Conservation (phyloP, 2,797 vertebrate genomes). For the Gymnothorax javanicus region DNA sequence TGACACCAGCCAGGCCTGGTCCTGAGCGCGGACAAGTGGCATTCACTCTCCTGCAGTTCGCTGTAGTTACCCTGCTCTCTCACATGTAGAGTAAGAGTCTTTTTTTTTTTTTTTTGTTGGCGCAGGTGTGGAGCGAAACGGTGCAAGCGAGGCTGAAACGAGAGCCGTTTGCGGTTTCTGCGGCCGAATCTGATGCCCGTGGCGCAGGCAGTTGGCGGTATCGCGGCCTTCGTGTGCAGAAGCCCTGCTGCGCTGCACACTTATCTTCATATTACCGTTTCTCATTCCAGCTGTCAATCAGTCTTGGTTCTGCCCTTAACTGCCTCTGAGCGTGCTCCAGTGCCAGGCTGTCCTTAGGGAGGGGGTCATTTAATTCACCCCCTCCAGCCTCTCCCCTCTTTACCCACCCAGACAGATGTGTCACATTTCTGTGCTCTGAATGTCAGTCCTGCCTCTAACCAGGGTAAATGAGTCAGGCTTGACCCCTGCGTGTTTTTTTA, state of each 20-base stretch:
- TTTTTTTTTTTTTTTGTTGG: conserved; percentile 42
- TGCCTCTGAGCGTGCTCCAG: conserved; percentile 25
- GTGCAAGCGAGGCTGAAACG: conserved; percentile 71
- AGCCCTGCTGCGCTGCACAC: conserved; percentile 49
- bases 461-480: conserved; percentile 51
- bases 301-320: conserved; percentile 70
- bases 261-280: conserved; percentile 48
- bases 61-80: conserved; percentile 69
- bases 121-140: conserved; percentile 60
- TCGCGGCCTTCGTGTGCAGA: conserved; percentile 48
- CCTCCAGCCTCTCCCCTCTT: conserved; percentile 37
- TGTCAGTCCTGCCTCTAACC: conserved; percentile 14
- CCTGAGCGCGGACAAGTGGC: conserved; percentile 59
- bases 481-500: conserved; percentile 41
- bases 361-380: conserved; percentile 56
- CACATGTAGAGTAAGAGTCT: conserved; percentile 69
- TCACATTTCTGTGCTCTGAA: conserved; percentile 28
- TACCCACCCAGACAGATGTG: conserved; percentile 64
- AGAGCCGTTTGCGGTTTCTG: conserved; percentile 52
- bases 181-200: conserved; percentile 37
- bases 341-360: conserved; percentile 66
- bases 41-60: conserved; percentile 67
- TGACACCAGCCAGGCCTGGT: conserved; percentile 60
- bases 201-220: conserved; percentile 60
- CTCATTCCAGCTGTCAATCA: conserved; percentile 72